A percentile compares a stretch with the other conserved stretches of the same genome.
Evolutionary conservation across 2,888 invertebrate species (phyloP).

Genomic region (Pseudoips prasinana): DNA sequence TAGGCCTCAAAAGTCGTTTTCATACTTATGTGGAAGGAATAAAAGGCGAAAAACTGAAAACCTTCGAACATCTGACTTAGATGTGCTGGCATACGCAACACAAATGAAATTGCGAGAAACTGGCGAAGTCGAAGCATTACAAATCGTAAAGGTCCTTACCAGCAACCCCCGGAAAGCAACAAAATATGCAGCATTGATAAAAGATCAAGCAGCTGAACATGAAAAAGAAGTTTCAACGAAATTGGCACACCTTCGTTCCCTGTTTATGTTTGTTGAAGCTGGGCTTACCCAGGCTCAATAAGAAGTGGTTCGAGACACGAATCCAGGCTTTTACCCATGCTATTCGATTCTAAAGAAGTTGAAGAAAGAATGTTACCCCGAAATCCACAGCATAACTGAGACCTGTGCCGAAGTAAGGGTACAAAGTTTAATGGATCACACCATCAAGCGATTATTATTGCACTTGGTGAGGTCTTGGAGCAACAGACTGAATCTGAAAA

Average conservation of each 20-base stretch:
- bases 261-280: slow-evolving; percentile 8
- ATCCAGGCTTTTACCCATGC: slow-evolving; percentile 11
- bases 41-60: slow-evolving; percentile 18
- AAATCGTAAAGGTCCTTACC: slow-evolving; percentile 15
- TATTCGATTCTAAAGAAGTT: slow-evolving; percentile 11
- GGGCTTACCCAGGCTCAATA: slow-evolving; percentile 12
- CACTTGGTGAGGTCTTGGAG: slow-evolving; percentile 7
- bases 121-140: slow-evolving; percentile 19
- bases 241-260: slow-evolving; percentile 8
- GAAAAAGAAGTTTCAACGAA: slow-evolving; percentile 9
- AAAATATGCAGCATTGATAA: slow-evolving; percentile 14
- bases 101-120: slow-evolving; percentile 16
- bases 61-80: slow-evolving; percentile 9
- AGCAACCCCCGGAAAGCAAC: slow-evolving; percentile 8
- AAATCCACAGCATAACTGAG: slow-evolving; percentile 14
- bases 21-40: slow-evolving; percentile 10
- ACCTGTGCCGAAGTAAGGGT: slow-evolving; percentile 15
- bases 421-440: slow-evolving; percentile 15
- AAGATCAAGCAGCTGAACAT: slow-evolving; percentile 10
- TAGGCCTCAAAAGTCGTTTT: slow-evolving; percentile 15
- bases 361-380: slow-evolving; percentile 19
- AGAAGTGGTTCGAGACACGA: slow-evolving; percentile 12
- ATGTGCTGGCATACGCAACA: slow-evolving; percentile 16
- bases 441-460: slow-evolving; percentile 5
- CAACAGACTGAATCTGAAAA: slow-evolving; percentile 7